Conservation (phyloP, 2,888 invertebrate species). For the Diaphora mendica region DNA sequence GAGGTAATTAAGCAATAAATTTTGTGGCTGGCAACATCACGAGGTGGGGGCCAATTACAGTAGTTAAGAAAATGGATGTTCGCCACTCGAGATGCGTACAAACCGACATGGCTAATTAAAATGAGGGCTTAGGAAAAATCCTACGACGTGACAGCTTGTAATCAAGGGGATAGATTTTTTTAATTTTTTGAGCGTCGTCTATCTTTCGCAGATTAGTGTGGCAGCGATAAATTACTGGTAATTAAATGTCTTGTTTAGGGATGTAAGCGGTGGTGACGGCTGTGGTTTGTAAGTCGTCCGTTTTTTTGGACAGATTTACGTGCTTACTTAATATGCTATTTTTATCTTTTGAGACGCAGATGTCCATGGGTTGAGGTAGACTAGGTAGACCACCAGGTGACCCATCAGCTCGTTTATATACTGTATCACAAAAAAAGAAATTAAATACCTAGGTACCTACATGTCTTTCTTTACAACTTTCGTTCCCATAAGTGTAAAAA, state of each 20-base stretch:
- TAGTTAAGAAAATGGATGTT: constrained; percentile 84
- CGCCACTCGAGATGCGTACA: constrained; percentile 63
- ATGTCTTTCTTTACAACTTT: neutral
- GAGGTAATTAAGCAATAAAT: constrained; percentile 88
- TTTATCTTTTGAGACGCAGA: too few species aligned
- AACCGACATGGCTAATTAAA: constrained; percentile 82
- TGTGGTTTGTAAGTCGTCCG: constrained; percentile 44
- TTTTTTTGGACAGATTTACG: constrained; percentile 54
- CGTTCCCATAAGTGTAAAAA: neutral
- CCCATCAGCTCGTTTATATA: too few species aligned
- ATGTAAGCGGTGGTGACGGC: constrained; percentile 49
- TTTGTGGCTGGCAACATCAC: constrained; percentile 82
- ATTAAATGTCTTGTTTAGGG: constrained; percentile 81
- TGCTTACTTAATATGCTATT: constrained; percentile 19
- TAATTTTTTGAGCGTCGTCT: constrained; percentile 66
- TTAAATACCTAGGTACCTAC: too few species aligned
- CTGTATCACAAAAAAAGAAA: too few species aligned
- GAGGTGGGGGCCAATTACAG: constrained; percentile 84
- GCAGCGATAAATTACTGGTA: constrained; percentile 80
- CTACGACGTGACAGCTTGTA: constrained; percentile 85
- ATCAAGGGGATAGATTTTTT: constrained; percentile 83
- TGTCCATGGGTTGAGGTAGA: too few species aligned
- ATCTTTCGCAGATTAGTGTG: constrained; percentile 78
- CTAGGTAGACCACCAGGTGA: too few species aligned
- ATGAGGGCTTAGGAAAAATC: constrained; percentile 84